Conservation (phyloP, 2,113 vertebrate species). For the Campylorhamphus procurvoides region DNA sequence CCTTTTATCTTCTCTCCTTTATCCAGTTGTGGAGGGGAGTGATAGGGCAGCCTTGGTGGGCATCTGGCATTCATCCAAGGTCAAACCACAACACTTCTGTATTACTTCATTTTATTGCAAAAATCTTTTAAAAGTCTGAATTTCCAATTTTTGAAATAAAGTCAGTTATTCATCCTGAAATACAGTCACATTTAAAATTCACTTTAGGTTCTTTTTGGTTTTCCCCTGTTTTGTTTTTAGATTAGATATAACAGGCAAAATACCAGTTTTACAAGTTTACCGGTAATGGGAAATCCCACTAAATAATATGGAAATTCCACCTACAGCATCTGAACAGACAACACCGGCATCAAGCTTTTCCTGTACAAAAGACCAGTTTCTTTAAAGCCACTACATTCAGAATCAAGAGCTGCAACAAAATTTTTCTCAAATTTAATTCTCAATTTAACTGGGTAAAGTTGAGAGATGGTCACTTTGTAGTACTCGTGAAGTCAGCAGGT, state of each 20-base stretch:
- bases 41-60: not conserved
- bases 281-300: slow-evolving; percentile 10
- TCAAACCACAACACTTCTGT: not conserved
- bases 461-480: not conserved
- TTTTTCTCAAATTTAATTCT: not conserved
- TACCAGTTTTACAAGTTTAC: not conserved
- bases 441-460: not conserved
- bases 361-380: not conserved
- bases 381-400: not conserved
- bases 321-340: not conserved
- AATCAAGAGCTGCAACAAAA: not conserved
- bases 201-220: not conserved
- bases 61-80: not conserved
- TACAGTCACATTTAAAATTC: not conserved
- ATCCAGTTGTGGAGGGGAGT: not conserved
- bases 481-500: not conserved
- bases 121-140: not conserved
- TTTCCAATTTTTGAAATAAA: not conserved
- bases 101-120: not conserved
- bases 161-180: slow-evolving; percentile 15
- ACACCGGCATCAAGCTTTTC: not conserved
- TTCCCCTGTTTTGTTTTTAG: slow-evolving; percentile 12
- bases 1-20: not conserved
- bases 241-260: not conserved
- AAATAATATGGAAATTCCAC: slow-evolving; percentile 31